Evolutionary conservation across 2,113 vertebrate genomes (phyloP).

Genomic region (Carlito syrichta): DNA sequence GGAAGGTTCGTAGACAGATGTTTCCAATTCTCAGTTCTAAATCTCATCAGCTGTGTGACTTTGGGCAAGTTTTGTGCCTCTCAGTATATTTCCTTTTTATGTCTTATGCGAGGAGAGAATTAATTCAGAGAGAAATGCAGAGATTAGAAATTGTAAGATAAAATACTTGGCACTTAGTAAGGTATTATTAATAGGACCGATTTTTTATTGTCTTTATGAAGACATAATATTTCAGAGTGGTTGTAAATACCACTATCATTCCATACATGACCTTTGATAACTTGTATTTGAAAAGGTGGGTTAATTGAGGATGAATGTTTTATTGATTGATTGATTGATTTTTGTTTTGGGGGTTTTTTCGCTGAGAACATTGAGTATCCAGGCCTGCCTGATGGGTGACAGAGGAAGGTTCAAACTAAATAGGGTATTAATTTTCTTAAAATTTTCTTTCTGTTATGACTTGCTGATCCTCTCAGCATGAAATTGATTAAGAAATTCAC

Average conservation of each 20-base stretch:
- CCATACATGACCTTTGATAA: neutral
- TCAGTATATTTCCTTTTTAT: neutral
- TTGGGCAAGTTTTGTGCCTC: neutral
- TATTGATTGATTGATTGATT: constrained; percentile 29
- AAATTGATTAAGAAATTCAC: constrained; percentile 73
- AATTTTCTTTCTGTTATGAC: constrained; percentile 58
- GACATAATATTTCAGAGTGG: neutral
- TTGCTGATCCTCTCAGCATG: constrained; percentile 70
- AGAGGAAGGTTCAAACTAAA: constrained; percentile 33
- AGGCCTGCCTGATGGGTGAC: neutral
- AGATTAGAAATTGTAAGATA: neutral
- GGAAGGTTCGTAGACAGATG: neutral
- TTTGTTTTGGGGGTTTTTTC: too few relatives aligned
- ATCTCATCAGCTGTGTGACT: neutral
- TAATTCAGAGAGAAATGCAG: neutral
- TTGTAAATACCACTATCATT: neutral
- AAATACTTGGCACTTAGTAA: neutral
- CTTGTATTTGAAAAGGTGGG: neutral
- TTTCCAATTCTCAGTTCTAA: neutral
- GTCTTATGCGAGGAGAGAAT: neutral
- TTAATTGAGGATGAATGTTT: neutral
- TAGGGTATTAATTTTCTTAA: constrained; percentile 60
- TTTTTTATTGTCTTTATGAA: constrained; percentile 1
- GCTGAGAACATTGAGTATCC: neutral
- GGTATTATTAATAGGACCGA: neutral